Base-by-base conservation (phyloP, 2,113 vertebrate genomes). In the Sphyrna mokarran region DNA sequence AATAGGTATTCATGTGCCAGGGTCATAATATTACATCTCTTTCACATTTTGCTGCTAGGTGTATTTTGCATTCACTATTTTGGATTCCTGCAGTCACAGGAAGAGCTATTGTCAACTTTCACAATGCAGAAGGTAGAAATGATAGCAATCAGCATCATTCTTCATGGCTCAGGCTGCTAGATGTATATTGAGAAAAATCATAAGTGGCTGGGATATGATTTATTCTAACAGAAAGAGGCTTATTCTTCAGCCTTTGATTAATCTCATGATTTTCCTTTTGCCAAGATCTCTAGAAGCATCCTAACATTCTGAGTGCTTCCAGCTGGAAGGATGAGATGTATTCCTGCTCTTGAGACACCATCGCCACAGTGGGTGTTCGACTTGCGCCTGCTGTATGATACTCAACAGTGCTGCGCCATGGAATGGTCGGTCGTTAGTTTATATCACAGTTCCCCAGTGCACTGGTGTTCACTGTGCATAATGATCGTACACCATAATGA, bases 101-200 rank as follows among this genome's bases (percentile, higher is more conserved):
- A 40, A 33, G 61, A 93, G 89, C 89, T 66, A 93, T 93, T 66
- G 89, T 93, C 89, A 93, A 66, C 89, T 66, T n/a, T 63, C 89
- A 66, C 89, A 93, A 93, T 66, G 89, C 89, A 93, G 61, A 66
- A 93, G 80, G 33, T 37, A 37, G 89, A 66, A 90, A 66, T 93
- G 89, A 93, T 93, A 33, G 63, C 61, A 93, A 66, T 93, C 89
- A 93, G 61, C 63, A 20, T 66, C 58, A 93, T 93, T 93, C 89
- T 93, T 93, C 61, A 66, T 37, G 89, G 61, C 18, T 93, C 9
- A 5, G 66, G 58, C 18, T 66, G 61, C 63, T 63, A 40, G 61
- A 66, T 37, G 63, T 66, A 61, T 58, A 93, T 66, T 37, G 37
- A 66, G 89, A 66, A 63, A 33, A 93, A 66, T 63, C 89, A n/a